Percentiles rank a stretch among this genome's conserved stretches.
These are phyloP conservation scores for Potorous gilbertii DNA, from an alignment of 2,797 vertebrate genomes.

Conservation along the genomic window DNA sequence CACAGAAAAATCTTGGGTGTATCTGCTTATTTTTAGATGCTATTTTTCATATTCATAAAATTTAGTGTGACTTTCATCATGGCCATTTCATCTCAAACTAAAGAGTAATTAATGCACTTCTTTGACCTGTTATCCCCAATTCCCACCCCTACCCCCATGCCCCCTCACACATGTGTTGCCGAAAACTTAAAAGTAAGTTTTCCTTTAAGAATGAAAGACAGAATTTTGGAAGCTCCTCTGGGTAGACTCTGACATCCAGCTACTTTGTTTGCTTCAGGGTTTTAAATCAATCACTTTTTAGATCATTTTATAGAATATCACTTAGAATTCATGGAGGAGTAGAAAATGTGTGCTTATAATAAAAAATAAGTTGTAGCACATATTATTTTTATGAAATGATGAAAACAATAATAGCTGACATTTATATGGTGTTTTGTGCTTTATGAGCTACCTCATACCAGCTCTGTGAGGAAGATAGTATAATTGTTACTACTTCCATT, in stretches of 20 bases:
- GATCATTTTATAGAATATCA: neutral
- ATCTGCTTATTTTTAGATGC: neutral
- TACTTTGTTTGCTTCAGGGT: neutral
- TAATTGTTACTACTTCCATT: neutral
- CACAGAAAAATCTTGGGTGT: neutral
- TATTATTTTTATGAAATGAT: neutral
- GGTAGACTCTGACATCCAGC: neutral
- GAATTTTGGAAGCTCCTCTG: neutral
- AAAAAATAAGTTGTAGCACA: constrained; percentile 5
- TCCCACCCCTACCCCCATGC: neutral
- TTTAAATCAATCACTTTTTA: neutral
- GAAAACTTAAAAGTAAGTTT: neutral
- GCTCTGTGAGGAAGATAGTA: neutral
- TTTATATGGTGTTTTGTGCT: neutral
- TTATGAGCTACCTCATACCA: neutral
- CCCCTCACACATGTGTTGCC: neutral
- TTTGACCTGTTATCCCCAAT: neutral
- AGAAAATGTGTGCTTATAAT: neutral
- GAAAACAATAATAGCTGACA: neutral
- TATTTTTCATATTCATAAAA: neutral
- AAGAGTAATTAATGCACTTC: neutral
- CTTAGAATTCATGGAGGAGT: neutral
- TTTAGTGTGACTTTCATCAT: neutral
- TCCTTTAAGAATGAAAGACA: neutral
- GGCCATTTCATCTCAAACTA: neutral